These are phyloP conservation scores for Varecia variegata DNA, from an alignment of 2,797 vertebrate species.

Conservation along the genomic window DNA sequence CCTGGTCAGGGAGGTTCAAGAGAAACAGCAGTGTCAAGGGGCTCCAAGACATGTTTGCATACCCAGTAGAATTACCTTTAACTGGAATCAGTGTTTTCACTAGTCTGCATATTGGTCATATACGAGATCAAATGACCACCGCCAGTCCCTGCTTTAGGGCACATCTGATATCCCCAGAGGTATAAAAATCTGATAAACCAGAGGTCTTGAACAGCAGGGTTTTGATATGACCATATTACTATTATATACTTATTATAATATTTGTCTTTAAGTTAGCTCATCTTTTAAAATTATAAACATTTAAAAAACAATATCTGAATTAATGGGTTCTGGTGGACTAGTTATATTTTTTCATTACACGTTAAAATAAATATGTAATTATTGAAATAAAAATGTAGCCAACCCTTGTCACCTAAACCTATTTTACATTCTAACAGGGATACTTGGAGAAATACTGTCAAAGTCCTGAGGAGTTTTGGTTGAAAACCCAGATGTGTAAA, in stretches of 20 bases:
- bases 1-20: neutral
- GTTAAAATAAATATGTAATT: neutral
- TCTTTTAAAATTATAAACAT: neutral
- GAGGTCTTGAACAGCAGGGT: neutral
- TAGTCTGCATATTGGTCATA: neutral
- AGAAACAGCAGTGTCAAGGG: neutral
- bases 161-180: no score
- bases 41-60: neutral
- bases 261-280: neutral
- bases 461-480: neutral
- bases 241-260: neutral
- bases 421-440: neutral
- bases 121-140: neutral
- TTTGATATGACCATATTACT: neutral
- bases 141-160: neutral
- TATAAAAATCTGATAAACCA: neutral
- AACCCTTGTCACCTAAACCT: neutral
- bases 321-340: neutral
- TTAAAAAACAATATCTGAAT: neutral
- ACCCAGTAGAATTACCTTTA: neutral
- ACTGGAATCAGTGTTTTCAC: neutral
- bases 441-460: neutral
- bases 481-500: neutral
- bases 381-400: neutral
- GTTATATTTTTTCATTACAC: neutral